Evolutionary conservation across 2,113 vertebrate genomes (phyloP).

Genomic region (Smithornis capensis): DNA sequence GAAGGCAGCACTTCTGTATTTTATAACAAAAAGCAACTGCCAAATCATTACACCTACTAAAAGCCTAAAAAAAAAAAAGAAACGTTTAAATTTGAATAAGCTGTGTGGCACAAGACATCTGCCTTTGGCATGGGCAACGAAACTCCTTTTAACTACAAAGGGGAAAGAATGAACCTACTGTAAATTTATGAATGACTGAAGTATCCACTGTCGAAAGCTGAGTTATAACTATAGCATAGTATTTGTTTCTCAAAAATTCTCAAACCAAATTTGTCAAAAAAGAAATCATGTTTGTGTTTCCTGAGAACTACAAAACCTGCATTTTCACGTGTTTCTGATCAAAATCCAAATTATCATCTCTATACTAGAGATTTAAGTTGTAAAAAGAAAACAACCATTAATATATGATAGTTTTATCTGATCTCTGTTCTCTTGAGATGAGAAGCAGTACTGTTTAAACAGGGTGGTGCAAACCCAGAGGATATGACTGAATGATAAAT

Average conservation of each 20-base stretch:
- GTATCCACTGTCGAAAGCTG: not conserved
- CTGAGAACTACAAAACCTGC: not conserved
- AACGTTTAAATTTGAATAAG: not conserved
- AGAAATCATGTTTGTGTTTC: not conserved
- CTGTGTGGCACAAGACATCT: not conserved
- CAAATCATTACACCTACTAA: not conserved
- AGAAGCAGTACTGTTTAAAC: not conserved
- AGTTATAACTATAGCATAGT: not conserved
- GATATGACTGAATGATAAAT: not conserved
- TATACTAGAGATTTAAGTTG: not conserved
- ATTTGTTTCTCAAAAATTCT: not conserved
- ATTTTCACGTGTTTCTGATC: not conserved
- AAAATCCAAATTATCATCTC: not conserved
- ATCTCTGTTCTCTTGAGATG: not conserved
- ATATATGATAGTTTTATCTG: not conserved
- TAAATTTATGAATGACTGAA: not conserved
- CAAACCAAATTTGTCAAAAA: not conserved
- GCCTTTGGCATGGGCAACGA: not conserved
- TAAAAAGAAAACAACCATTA: not conserved
- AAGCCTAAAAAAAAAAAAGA: not conserved
- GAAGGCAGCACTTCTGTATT: not conserved
- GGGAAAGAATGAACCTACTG: not conserved
- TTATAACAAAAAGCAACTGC: not conserved
- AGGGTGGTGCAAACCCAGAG: not conserved
- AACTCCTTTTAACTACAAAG: not conserved